A percentile compares a stretch with the other conserved stretches of the same genome.
These are phyloP conservation scores for Nudaria mundana DNA, from an alignment of 2,888 invertebrate genomes.

Conservation along the genomic window DNA sequence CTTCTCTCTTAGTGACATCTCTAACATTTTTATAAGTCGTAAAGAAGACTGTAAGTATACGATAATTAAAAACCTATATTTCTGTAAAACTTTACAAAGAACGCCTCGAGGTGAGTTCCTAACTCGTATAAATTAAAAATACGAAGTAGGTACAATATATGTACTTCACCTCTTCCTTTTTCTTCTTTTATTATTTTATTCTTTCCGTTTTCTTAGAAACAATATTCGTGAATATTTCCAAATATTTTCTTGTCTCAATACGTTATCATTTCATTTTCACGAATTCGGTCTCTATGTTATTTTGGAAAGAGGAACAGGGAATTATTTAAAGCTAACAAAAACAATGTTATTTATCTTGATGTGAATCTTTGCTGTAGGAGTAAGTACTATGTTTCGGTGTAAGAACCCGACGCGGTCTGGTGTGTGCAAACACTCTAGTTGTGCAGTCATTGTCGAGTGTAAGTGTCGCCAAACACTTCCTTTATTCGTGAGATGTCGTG, in stretches of 20 bases:
- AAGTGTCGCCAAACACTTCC: slow-evolving; percentile 60
- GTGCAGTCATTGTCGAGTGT: slow-evolving; percentile 47
- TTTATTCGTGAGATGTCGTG: slow-evolving; percentile 41
- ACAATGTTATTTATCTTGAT: slow-evolving; percentile 30
- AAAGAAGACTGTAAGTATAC: too few species aligned
- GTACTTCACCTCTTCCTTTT: too few species aligned
- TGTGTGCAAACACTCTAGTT: slow-evolving; percentile 49
- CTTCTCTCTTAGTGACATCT: too few species aligned
- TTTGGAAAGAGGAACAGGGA: background rate
- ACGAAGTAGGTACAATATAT: too few species aligned
- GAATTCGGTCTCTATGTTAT: background rate
- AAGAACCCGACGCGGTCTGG: slow-evolving; percentile 40
- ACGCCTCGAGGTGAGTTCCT: too few species aligned
- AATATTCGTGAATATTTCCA: background rate
- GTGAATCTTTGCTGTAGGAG: slow-evolving; percentile 50
- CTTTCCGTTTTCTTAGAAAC: background rate
- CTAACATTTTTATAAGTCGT: too few species aligned
- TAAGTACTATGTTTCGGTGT: too few species aligned
- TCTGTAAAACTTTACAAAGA: too few species aligned
- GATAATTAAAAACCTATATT: too few species aligned
- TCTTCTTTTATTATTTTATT: too few species aligned
- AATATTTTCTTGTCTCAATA: background rate
- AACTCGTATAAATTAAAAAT: too few species aligned
- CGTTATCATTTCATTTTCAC: background rate
- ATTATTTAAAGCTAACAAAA: slow-evolving; percentile 16